These are phyloP conservation scores for Zalophus californianus DNA, from an alignment of 2,797 vertebrate genomes.

Conservation along the genomic window DNA sequence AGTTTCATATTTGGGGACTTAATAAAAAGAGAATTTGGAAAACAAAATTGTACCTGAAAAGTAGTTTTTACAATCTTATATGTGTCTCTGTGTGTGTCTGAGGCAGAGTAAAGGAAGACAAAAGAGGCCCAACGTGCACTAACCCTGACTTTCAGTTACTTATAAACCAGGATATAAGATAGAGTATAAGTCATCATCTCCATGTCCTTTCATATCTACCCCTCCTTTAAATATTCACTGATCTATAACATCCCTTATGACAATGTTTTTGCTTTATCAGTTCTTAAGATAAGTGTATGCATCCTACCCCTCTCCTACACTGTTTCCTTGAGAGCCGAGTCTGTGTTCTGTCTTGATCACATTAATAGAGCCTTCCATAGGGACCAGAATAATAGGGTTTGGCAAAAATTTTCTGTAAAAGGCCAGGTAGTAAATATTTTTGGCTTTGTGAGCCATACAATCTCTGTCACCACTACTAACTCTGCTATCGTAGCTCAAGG, in stretches of 20 bases:
- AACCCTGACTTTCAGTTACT: neutral
- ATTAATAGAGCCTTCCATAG: neutral
- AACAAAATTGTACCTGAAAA: conserved; percentile 16
- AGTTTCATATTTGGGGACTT: neutral
- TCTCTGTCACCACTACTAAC: neutral
- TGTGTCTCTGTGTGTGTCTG: neutral
- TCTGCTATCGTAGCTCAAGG: neutral
- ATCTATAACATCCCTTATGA: neutral
- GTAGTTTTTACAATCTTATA: neutral
- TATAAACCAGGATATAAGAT: neutral
- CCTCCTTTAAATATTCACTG: neutral
- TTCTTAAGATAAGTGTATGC: neutral
- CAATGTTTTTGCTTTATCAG: neutral
- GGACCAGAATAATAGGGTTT: neutral
- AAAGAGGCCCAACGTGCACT: neutral
- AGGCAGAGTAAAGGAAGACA: neutral
- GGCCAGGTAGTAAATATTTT: neutral
- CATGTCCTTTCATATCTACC: neutral
- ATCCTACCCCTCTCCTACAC: neutral
- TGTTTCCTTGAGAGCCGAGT: neutral
- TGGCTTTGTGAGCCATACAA: neutral
- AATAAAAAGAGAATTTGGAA: conserved; percentile 37
- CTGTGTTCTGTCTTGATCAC: neutral
- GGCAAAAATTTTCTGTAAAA: neutral
- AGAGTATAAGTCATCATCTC: neutral